These are phyloP conservation scores for Parapsyche elsis DNA, from an alignment of 1,140 invertebrate species.

Conservation along the genomic window DNA sequence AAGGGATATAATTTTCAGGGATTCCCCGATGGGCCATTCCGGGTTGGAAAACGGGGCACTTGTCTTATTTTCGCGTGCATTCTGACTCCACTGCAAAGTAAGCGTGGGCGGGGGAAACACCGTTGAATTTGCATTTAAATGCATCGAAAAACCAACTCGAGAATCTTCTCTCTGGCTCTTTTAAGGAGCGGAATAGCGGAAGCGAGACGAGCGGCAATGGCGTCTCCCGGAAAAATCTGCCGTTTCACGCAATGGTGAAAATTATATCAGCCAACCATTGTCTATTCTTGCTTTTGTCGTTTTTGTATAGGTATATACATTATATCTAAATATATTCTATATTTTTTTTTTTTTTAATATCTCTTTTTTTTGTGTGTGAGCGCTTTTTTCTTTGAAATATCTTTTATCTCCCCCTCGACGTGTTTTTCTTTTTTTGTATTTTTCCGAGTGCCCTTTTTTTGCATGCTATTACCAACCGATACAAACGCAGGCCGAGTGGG, in stretches of 20 bases:
- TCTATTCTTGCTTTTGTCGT: constrained; percentile 22
- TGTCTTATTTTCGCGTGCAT: constrained; percentile 23
- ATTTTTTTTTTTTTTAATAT: background rate
- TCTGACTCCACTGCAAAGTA: background rate
- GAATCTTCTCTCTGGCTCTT: background rate
- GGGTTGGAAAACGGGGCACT: constrained; percentile 7
- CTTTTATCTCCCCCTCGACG: constrained; percentile 19
- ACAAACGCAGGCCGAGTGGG: background rate
- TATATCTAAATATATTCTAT: background rate
- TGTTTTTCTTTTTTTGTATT: constrained; percentile 21
- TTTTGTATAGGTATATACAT: background rate
- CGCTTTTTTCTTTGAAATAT: constrained; percentile 18
- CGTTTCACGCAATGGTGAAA: background rate
- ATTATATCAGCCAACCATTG: constrained; percentile 11
- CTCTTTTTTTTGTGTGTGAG: background rate
- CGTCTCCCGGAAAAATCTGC: constrained; percentile 12
- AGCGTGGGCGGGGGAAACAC: background rate
- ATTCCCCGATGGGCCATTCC: constrained; percentile 14
- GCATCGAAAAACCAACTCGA: constrained; percentile 9
- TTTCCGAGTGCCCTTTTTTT: background rate
- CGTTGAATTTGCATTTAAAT: constrained; percentile 29
- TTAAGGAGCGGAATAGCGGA: background rate
- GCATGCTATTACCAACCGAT: constrained; percentile 21
- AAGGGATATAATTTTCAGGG: background rate
- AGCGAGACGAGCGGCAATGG: background rate